A percentile compares a stretch with the other conserved stretches of the same genome.
phyloP scores from a whole-genome alignment of 2,113 vertebrate genomes.

The Rhabdornis inornatus region DNA sequence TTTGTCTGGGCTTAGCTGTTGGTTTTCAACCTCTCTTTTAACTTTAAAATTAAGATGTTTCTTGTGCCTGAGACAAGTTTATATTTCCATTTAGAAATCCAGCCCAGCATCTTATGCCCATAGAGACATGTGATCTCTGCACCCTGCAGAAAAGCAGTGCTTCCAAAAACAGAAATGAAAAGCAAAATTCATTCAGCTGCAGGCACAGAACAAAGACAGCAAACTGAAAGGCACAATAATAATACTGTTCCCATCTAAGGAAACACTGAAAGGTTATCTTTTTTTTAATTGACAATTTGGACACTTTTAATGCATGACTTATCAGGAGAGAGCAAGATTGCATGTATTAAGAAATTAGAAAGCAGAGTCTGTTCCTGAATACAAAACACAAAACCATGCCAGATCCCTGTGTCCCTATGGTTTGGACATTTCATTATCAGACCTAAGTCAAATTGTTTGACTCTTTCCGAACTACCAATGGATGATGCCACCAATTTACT shows the following conservation, averaged over 20 bases:
- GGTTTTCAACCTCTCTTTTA: neutral
- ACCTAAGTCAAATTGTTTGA: neutral
- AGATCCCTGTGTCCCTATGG: neutral
- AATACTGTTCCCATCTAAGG: constrained; percentile 32
- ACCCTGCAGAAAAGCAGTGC: constrained; percentile 29
- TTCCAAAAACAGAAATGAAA: constrained; percentile 46
- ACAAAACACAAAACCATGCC: neutral
- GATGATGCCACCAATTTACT: neutral
- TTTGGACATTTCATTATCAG: neutral
- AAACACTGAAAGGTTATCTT: constrained; percentile 3
- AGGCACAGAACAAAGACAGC: constrained; percentile 38
- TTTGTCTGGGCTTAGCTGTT: neutral
- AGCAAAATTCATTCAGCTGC: constrained; percentile 57
- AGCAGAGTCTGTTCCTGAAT: neutral
- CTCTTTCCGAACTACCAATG: neutral
- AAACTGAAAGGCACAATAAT: constrained; percentile 52
- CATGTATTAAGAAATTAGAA: neutral
- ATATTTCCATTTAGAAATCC: neutral
- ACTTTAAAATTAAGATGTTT: neutral
- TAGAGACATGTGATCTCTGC: constrained; percentile 29
- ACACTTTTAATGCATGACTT: constrained; percentile 11
- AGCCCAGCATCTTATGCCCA: neutral
- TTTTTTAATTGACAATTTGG: neutral
- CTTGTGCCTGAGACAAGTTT: neutral
- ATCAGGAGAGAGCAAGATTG: neutral